A percentile compares a stretch with the other conserved stretches of the same genome.
Evolutionary conservation across 2,888 invertebrate species (phyloP).

Genomic region (Rhimphoctona megacephalus): DNA sequence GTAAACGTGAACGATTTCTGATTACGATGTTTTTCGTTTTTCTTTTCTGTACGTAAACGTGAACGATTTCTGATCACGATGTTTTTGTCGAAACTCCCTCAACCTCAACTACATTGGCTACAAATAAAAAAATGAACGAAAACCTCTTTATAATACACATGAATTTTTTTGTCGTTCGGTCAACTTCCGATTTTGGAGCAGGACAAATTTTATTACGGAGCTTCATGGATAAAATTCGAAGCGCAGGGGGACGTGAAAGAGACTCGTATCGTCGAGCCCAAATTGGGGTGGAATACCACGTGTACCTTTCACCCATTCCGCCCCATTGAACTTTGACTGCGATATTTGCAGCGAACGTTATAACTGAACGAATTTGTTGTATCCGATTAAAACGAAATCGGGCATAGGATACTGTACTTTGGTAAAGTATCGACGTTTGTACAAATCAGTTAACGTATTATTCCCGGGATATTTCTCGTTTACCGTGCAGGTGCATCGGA

Average conservation of each 20-base stretch:
- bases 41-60: background rate
- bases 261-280: background rate
- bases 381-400: slow-evolving; percentile 54
- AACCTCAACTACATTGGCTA: background rate
- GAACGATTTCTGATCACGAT: background rate
- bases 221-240: background rate
- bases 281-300: slow-evolving; percentile 1
- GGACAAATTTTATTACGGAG: slow-evolving; percentile 5
- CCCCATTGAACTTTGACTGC: slow-evolving; percentile 43
- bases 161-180: background rate
- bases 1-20: background rate
- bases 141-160: background rate
- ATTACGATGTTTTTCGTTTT: background rate
- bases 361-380: slow-evolving; percentile 50
- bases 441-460: slow-evolving; percentile 61
- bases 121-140: background rate
- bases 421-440: slow-evolving; percentile 53
- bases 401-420: slow-evolving; percentile 12
- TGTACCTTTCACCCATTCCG: slow-evolving; percentile 35
- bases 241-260: background rate
- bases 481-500: background rate
- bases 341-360: slow-evolving; percentile 40
- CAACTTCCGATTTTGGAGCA: background rate
- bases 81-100: background rate
- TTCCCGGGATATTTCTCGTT: slow-evolving; percentile 61